Conservation (phyloP, 2,888 invertebrate species). For the Phoenoteleia sp. region DNA sequence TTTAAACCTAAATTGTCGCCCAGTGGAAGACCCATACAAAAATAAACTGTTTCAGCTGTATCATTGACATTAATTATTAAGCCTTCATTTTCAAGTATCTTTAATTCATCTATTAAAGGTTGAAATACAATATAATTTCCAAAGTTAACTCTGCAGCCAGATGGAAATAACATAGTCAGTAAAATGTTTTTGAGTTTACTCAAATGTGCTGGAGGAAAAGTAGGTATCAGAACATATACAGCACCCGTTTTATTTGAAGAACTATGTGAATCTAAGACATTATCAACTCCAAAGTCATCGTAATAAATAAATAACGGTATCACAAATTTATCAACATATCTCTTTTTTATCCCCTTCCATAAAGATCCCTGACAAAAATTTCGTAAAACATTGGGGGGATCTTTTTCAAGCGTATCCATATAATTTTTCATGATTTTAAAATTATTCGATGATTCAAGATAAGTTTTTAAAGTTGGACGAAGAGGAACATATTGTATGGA, state of each 20-base stretch:
- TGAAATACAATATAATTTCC: conserved; percentile 41
- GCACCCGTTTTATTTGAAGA: conserved; percentile 57
- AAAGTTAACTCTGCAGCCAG: conserved; percentile 12
- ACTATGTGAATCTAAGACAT: conserved; percentile 44
- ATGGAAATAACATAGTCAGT: conserved; percentile 43
- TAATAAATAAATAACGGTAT: conserved; percentile 67
- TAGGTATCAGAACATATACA: conserved; percentile 57
- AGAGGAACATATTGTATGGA: conserved; percentile 22
- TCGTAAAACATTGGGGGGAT: neutral
- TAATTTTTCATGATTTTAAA: conserved; percentile 9
- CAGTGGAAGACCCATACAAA: neutral
- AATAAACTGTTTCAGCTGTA: neutral
- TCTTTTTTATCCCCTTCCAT: conserved; percentile 45
- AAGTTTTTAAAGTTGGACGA: conserved; percentile 6
- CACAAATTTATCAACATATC: conserved; percentile 49
- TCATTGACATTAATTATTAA: conserved; percentile 1
- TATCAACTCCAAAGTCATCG: conserved; percentile 70
- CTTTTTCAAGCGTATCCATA: neutral
- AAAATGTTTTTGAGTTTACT: conserved; percentile 51
- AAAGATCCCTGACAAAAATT: conserved; percentile 48
- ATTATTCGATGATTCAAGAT: conserved; percentile 39
- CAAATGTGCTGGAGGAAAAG: conserved; percentile 51
- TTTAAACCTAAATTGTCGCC: conserved; percentile 57
- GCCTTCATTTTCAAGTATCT: conserved; percentile 44
- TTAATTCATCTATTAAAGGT: conserved; percentile 50